Evolutionary conservation across 2,888 invertebrate genomes (phyloP), one percentile per base, ranked within the genome.

Genomic region (Hirtodrosophila confusa): DNA sequence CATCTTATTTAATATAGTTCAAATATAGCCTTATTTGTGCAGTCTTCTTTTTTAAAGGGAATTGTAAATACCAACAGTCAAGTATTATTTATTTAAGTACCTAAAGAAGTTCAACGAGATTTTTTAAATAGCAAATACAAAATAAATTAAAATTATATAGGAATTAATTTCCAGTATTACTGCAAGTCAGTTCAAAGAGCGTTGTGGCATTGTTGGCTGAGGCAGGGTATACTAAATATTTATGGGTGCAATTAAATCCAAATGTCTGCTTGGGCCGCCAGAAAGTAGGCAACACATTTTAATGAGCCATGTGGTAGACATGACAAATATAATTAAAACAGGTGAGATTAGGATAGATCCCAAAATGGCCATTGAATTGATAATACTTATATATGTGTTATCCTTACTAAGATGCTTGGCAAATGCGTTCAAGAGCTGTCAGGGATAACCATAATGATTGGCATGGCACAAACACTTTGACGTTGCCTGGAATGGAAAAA

Each of bases 221-320:
- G 11, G 1, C 10, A 77, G 80, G 3, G 73, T 64, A 61, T 51
- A 2, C 6, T 4, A 45, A 35, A 58, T 72, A 80, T 80, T 80
- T 86, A 80, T 80, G 68, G 57, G 48, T 45, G 62, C 80, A 80
- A 80, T 80, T 80, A 84, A 86, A 80, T 65, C 69, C 62, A 56
- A 71, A 69, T 77, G 71, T 71, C 70, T 69, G 62, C 55, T 51
- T 51, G 40, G 45, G 53, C 63, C 64, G 44, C 75, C 74, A 17
- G 63, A 67, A 74, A 80, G 72, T 64, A 68, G 78, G 63, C 58
- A 75, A 62, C 75, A 69, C 58, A 80, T 75, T 82, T 86, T 77
- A 66, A 69, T 63, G 60, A 68, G 63, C 66, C 55, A 36, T 65
- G 62, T 57, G 48, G 44, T 48, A 63, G 75, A 63, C 84, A 58